These are phyloP conservation scores for Mesembrinibis cayennensis DNA, from an alignment of 2,113 vertebrate genomes.

Conservation along the genomic window DNA sequence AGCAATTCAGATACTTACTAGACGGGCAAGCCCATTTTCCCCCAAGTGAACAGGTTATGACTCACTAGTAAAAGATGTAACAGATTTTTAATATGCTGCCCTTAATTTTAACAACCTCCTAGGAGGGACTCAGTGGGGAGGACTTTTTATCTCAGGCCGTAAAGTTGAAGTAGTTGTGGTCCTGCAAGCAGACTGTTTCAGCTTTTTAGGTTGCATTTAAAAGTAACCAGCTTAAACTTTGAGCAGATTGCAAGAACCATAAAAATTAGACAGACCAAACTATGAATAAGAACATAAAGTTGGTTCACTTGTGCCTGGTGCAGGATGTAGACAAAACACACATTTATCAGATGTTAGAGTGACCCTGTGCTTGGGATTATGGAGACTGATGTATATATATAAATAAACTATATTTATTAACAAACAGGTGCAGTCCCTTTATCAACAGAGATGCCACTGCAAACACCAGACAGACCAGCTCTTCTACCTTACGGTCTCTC, in stretches of 20 bases:
- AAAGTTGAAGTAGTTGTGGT: background rate
- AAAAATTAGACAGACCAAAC: background rate
- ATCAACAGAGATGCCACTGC: background rate
- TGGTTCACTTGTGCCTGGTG: background rate
- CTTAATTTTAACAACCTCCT: constrained; percentile 35
- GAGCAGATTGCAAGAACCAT: background rate
- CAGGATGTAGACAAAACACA: background rate
- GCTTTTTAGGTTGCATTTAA: background rate
- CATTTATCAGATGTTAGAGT: background rate
- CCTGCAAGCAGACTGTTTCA: background rate
- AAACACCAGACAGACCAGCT: background rate
- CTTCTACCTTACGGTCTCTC: accelerated
- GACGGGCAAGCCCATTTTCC: background rate
- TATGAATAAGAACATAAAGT: background rate
- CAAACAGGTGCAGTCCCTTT: background rate
- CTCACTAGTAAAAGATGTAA: constrained; percentile 1
- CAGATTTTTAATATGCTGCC: background rate
- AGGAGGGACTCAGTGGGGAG: background rate
- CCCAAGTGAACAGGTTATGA: background rate
- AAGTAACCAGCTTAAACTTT: background rate
- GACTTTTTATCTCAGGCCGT: background rate
- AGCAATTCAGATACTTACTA: background rate
- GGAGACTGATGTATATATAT: background rate
- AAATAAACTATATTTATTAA: background rate
- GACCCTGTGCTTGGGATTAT: background rate